Conservation (phyloP, 1,140 invertebrate genomes). For the Trinorchestia longiramus region DNA sequence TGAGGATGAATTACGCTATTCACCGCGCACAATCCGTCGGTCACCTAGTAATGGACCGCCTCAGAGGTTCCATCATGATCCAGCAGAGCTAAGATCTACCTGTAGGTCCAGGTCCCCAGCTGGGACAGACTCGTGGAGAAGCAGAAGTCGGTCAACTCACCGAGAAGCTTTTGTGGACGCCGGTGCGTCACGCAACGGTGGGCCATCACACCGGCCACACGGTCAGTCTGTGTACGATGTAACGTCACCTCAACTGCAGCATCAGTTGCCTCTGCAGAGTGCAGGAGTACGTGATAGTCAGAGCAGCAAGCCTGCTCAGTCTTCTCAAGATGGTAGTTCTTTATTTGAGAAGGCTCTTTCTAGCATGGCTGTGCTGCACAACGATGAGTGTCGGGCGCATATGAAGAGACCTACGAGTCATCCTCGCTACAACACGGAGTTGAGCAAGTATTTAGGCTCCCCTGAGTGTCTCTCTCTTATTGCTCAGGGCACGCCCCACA, state of each 20-base stretch:
- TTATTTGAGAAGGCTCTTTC: background rate
- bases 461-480: background rate
- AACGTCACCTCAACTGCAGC: background rate
- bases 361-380: conserved; percentile 21
- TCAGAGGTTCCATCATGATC: background rate
- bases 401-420: conserved; percentile 11
- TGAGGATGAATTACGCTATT: background rate
- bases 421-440: conserved; percentile 19
- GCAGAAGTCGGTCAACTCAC: too few relatives aligned
- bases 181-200: background rate
- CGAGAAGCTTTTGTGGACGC: too few relatives aligned
- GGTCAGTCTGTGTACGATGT: background rate
- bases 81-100: background rate
- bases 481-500: background rate
- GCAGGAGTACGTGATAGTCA: background rate
- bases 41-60: too few relatives aligned
- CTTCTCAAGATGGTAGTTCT: background rate
- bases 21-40: too few relatives aligned
- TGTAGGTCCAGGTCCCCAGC: background rate
- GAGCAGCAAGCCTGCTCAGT: background rate
- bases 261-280: background rate
- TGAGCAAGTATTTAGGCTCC: background rate
- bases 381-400: conserved; percentile 16
- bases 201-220: too few relatives aligned
- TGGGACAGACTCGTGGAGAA: background rate